Percentiles rank a stretch among this genome's conserved stretches.
Evolutionary conservation across 64 coral and sea anemone genomes (phyloP).

Genomic region (Pocillopora damicornis): DNA sequence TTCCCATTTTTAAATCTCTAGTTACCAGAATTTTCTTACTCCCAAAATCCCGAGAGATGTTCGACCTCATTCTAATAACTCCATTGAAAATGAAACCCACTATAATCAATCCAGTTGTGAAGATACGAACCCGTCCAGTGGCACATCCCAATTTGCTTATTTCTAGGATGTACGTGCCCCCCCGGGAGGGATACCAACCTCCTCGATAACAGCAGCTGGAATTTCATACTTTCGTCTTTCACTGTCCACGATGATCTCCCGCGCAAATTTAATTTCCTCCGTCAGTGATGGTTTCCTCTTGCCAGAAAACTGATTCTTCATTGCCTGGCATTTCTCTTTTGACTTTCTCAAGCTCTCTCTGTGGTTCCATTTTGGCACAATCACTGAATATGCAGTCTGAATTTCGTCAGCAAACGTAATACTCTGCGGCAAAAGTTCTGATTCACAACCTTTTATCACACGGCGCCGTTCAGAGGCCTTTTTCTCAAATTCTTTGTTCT

Average conservation of each 20-base stretch:
- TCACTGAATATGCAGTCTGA: background rate
- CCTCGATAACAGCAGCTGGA: background rate
- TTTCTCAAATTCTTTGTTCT: slow-evolving; percentile 3
- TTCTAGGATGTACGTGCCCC: too few relatives aligned
- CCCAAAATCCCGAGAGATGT: too few relatives aligned
- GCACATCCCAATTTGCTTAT: too few relatives aligned
- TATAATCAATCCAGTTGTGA: too few relatives aligned
- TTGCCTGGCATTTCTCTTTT: background rate
- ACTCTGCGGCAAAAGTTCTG: too few relatives aligned
- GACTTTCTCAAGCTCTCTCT: background rate
- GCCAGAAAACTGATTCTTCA: background rate
- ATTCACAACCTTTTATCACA: background rate
- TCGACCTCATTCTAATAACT: too few relatives aligned
- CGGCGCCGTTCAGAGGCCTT: slow-evolving; percentile 3
- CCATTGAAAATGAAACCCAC: too few relatives aligned
- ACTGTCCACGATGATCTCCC: background rate
- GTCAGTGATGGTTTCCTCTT: slow-evolving; percentile 1
- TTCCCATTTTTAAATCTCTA: too few relatives aligned
- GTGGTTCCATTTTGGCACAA: background rate
- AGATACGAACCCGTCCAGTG: too few relatives aligned
- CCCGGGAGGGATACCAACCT: background rate
- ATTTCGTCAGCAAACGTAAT: background rate
- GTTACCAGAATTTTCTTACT: too few relatives aligned
- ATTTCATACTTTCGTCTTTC: background rate
- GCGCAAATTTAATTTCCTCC: slow-evolving; percentile 6